Percentiles rank a stretch among this genome's conserved stretches.
Conservation (phyloP, 2,888 invertebrate genomes). For the Agrilus biguttatus region DNA sequence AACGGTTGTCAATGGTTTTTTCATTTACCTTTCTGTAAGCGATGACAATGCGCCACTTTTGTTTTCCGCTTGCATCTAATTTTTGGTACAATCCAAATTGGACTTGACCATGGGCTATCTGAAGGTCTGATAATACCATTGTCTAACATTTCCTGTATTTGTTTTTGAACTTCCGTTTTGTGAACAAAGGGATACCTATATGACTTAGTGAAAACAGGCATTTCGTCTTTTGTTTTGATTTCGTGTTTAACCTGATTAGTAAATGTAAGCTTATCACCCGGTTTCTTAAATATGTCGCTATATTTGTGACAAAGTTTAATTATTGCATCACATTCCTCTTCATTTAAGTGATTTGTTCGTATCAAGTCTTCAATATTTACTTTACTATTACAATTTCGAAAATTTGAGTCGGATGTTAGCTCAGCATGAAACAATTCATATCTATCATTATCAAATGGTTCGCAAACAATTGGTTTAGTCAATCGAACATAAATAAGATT, state of each 20-base stretch:
- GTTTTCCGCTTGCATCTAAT: constrained; percentile 9
- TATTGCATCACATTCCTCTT: constrained; percentile 8
- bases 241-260: constrained; percentile 13
- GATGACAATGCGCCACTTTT: constrained; percentile 9
- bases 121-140: constrained; percentile 11
- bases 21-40: constrained; percentile 5
- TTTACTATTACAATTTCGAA: background rate
- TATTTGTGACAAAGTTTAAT: constrained; percentile 7
- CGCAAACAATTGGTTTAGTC: constrained; percentile 7
- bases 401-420: constrained; percentile 1
- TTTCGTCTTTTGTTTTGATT: constrained; percentile 10
- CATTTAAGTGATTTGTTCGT: constrained; percentile 9
- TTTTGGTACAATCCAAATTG: constrained; percentile 16
- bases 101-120: constrained; percentile 11
- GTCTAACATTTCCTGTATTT: constrained; percentile 11
- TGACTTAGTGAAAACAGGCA: constrained; percentile 11
- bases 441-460: constrained; percentile 2
- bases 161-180: constrained; percentile 12
- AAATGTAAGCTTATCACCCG: constrained; percentile 6
- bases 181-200: constrained; percentile 15
- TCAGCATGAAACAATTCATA: background rate
- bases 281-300: constrained; percentile 8
- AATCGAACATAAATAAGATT: background rate
- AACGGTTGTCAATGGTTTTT: too few relatives aligned
- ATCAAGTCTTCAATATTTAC: constrained; percentile 3